A percentile compares a stretch with the other conserved stretches of the same genome.
Conservation (phyloP, 2,888 invertebrate species). For the Allygus modestus region DNA sequence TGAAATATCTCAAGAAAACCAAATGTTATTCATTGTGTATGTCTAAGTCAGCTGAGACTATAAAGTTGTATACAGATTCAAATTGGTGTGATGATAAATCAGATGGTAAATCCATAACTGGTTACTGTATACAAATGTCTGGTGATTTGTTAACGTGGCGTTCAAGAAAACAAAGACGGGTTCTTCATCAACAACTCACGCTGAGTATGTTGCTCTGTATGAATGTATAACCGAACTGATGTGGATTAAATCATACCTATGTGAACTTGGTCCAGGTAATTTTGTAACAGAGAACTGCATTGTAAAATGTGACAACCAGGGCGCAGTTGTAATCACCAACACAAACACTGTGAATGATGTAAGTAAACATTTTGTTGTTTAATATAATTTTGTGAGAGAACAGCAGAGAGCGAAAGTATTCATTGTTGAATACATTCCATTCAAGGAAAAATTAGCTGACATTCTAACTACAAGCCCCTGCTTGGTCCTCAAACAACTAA, state of each 20-base stretch:
- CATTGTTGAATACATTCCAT: slow-evolving; percentile 20
- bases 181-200: slow-evolving; percentile 41
- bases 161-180: too few relatives aligned
- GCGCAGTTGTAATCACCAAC: slow-evolving; percentile 15
- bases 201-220: slow-evolving; percentile 43
- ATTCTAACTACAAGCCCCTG: slow-evolving; percentile 29
- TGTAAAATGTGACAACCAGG: slow-evolving; percentile 20
- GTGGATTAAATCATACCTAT: slow-evolving; percentile 19
- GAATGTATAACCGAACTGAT: slow-evolving; percentile 10
- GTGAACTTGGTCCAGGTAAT: background rate
- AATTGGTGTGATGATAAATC: too few relatives aligned
- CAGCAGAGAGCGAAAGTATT: background rate
- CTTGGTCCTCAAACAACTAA: slow-evolving; percentile 6
- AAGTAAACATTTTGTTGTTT: slow-evolving; percentile 33
- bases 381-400: slow-evolving; percentile 22
- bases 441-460: slow-evolving; percentile 39
- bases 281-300: background rate
- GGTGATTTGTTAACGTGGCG: too few relatives aligned
- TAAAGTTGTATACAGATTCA: background rate
- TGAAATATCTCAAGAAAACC: too few relatives aligned
- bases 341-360: background rate
- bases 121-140: too few relatives aligned
- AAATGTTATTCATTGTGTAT: too few relatives aligned
- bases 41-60: too few relatives aligned
- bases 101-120: too few relatives aligned